phyloP scores from a whole-genome alignment of 2,888 invertebrate genomes.

The Brachyptera risi region DNA sequence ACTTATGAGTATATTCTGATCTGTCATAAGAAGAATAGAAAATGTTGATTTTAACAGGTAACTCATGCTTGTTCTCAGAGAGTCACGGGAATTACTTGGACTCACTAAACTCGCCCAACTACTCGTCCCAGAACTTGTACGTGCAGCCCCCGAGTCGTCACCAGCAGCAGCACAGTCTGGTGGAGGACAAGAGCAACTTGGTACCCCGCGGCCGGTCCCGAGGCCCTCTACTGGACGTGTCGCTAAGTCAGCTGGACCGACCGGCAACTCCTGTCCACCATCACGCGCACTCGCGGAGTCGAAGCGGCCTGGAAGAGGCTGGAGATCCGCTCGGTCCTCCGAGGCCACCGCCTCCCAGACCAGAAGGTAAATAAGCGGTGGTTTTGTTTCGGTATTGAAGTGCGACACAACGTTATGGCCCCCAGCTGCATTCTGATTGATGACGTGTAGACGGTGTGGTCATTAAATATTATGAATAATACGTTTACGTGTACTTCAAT shows the following conservation, averaged over 20 bases:
- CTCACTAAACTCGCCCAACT: slow-evolving; percentile 48
- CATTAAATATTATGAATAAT: too few species aligned
- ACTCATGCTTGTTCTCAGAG: slow-evolving; percentile 30
- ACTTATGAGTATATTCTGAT: too few species aligned
- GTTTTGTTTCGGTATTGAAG: too few species aligned
- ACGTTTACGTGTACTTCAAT: too few species aligned
- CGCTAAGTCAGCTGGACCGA: slow-evolving; percentile 56
- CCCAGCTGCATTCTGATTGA: not conserved
- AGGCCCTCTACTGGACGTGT: slow-evolving; percentile 61
- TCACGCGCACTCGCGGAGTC: slow-evolving; percentile 34
- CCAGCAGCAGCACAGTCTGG: slow-evolving; percentile 43
- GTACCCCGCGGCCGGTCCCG: slow-evolving; percentile 62
- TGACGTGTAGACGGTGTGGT: not conserved
- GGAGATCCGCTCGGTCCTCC: slow-evolving; percentile 61
- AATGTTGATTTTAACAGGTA: too few species aligned
- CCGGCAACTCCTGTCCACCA: slow-evolving; percentile 47
- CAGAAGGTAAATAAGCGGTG: slow-evolving; percentile 64
- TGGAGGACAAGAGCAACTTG: slow-evolving; percentile 65
- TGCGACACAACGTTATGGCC: not conserved
- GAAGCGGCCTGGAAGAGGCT: slow-evolving; percentile 48
- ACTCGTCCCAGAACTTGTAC: slow-evolving; percentile 87
- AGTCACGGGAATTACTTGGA: slow-evolving; percentile 45
- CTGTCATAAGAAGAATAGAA: too few species aligned
- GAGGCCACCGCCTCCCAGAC: slow-evolving; percentile 79
- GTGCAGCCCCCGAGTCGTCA: slow-evolving; percentile 82